Evolutionary conservation across 2,888 invertebrate genomes (phyloP).

Genomic region (Pachycephus smyrnensis): DNA sequence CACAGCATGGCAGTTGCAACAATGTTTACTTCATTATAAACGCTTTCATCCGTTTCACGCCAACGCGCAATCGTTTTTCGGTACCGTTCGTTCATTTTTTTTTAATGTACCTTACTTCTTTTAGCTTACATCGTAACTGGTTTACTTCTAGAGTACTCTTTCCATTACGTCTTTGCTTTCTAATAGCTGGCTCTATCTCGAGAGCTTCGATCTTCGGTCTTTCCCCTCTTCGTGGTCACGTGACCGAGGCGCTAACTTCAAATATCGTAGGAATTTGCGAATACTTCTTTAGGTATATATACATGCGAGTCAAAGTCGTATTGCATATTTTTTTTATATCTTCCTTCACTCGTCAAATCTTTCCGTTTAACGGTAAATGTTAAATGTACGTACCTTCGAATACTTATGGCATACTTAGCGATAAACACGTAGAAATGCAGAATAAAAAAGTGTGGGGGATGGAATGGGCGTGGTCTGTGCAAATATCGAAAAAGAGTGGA

Average conservation of each 20-base stretch:
- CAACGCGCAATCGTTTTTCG: neutral
- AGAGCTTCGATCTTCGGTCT: neutral
- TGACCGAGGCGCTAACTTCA: conserved; percentile 11
- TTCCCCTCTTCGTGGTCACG: conserved; percentile 1
- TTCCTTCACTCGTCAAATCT: neutral
- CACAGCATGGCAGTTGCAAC: conserved; percentile 67
- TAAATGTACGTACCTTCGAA: conserved; percentile 19
- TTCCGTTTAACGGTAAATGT: conserved; percentile 24
- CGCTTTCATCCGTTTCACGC: neutral
- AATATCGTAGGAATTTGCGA: conserved; percentile 42
- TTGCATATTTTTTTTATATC: neutral
- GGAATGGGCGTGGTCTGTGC: neutral
- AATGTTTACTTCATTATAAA: conserved; percentile 56
- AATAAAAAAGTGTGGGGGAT: conserved; percentile 49
- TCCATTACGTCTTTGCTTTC: conserved; percentile 8
- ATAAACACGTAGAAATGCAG: conserved; percentile 61
- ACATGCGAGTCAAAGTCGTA: conserved; percentile 53
- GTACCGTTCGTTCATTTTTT: conserved; percentile 15
- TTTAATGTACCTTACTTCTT: conserved; percentile 17
- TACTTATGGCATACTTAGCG: conserved; percentile 44
- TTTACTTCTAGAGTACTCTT: conserved; percentile 5
- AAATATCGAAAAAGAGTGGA: too few species aligned
- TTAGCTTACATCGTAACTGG: too few species aligned
- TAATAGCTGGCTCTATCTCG: neutral
- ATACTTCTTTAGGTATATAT: conserved; percentile 46